A percentile compares a stretch with the other conserved stretches of the same genome.
Evolutionary conservation across 2,113 vertebrate species (phyloP).

Genomic region (Neodon shergylaensis): DNA sequence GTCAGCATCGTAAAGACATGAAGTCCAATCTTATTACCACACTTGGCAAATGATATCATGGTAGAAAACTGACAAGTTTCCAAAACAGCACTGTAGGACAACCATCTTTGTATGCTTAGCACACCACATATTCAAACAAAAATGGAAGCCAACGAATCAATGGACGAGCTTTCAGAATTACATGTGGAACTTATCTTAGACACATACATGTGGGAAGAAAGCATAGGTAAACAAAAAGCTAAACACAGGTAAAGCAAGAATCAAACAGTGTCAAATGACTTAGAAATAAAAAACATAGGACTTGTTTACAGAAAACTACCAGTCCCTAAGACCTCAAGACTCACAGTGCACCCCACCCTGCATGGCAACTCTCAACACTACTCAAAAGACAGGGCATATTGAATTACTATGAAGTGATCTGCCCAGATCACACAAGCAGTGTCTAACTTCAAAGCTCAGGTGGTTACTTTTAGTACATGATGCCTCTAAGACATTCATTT

Average conservation of each 20-base stretch:
- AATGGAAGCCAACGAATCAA: neutral
- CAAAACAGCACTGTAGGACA: neutral
- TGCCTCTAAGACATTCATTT: neutral
- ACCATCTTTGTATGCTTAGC: neutral
- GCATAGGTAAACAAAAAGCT: neutral
- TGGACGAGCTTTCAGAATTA: neutral
- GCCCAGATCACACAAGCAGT: neutral
- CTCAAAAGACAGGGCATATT: constrained; percentile 7
- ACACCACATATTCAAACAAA: neutral
- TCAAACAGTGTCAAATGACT: neutral
- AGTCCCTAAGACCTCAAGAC: neutral
- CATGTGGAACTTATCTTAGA: neutral
- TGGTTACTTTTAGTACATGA: neutral
- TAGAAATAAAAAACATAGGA: neutral
- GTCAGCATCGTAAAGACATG: neutral
- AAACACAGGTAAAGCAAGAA: constrained; percentile 19
- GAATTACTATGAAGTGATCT: neutral
- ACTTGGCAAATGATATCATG: neutral
- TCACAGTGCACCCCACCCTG: neutral
- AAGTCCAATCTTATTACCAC: neutral
- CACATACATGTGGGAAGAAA: neutral
- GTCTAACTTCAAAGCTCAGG: neutral
- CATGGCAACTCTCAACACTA: neutral
- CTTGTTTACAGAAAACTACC: neutral
- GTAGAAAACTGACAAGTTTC: neutral